phyloP scores from a whole-genome alignment of 2,797 vertebrate species.

The Eutrigla gurnardus region DNA sequence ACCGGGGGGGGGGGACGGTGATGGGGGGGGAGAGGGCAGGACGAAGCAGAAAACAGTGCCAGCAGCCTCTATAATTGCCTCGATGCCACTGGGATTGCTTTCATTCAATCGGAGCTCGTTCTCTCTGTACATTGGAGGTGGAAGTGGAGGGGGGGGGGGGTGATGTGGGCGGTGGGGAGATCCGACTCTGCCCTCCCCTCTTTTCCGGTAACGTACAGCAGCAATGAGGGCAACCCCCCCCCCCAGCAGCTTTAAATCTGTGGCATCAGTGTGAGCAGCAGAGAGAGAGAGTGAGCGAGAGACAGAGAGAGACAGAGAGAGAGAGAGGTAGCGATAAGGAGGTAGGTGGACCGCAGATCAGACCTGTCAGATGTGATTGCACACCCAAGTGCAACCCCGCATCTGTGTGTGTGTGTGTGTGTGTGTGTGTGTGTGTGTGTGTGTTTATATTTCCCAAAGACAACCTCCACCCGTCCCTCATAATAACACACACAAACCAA shows the following conservation, averaged over 20 bases:
- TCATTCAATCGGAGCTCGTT: slow-evolving; percentile 80
- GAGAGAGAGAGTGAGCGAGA: slow-evolving; percentile 1
- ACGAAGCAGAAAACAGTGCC: slow-evolving; percentile 69
- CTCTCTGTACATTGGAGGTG: slow-evolving; percentile 63
- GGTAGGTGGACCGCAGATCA: slow-evolving; percentile 77
- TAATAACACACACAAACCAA: slow-evolving; percentile 37
- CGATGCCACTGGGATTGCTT: slow-evolving; percentile 80
- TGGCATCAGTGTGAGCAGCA: slow-evolving; percentile 61
- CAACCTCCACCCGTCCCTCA: slow-evolving; percentile 46
- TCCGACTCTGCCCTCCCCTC: slow-evolving; percentile 63
- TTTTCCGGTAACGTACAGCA: slow-evolving; percentile 43
- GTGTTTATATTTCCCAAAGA: slow-evolving; percentile 69
- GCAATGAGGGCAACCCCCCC: slow-evolving; percentile 53
- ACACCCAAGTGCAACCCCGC: slow-evolving; percentile 63
- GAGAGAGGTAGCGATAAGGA: slow-evolving; percentile 72
- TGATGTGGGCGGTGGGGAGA: slow-evolving; percentile 63
- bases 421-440: slow-evolving; percentile 29
- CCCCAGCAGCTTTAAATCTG: slow-evolving; percentile 63
- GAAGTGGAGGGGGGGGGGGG: slow-evolving; percentile 25
- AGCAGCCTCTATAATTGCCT: slow-evolving; percentile 82
- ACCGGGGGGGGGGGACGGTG: too few species aligned
- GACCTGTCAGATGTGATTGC: slow-evolving; percentile 78
- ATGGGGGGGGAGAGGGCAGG: slow-evolving; percentile 15
- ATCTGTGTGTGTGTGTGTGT: slow-evolving; percentile 36
- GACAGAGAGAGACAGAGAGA: slow-evolving; percentile 8